These are phyloP conservation scores for Drosophila neotestacea DNA, from an alignment of 2,888 invertebrate species.

Conservation along the genomic window DNA sequence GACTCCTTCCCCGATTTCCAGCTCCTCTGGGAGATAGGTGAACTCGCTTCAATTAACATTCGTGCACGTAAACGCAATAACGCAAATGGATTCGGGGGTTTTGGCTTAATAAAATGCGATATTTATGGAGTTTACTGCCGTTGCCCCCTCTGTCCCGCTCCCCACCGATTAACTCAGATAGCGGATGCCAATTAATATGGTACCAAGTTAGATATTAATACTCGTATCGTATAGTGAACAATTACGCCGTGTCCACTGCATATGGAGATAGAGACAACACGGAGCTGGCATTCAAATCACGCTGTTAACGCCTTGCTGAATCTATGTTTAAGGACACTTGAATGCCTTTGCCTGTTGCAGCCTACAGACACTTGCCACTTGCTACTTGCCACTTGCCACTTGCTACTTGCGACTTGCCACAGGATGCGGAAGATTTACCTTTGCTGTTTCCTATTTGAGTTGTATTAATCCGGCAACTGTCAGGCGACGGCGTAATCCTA, in stretches of 20 bases:
- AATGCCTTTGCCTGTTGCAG: slow-evolving; percentile 23
- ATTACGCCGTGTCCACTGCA: slow-evolving; percentile 48
- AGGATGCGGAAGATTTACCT: slow-evolving; percentile 43
- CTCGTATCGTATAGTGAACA: slow-evolving; percentile 56
- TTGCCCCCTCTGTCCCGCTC: neutral
- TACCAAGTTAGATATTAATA: slow-evolving; percentile 65
- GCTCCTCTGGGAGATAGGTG: slow-evolving; percentile 26
- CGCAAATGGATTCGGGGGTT: slow-evolving; percentile 75
- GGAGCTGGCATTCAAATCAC: slow-evolving; percentile 41
- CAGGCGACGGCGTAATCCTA: slow-evolving; percentile 70
- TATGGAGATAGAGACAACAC: slow-evolving; percentile 19
- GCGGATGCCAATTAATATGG: slow-evolving; percentile 69
- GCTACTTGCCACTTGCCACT: neutral
- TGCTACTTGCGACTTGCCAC: slow-evolving; percentile 6
- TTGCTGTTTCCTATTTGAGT: slow-evolving; percentile 39
- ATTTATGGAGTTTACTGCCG: slow-evolving; percentile 74
- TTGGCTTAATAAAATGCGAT: slow-evolving; percentile 76
- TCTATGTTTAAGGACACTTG: slow-evolving; percentile 31
- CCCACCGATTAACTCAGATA: slow-evolving; percentile 18
- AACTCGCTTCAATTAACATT: slow-evolving; percentile 76
- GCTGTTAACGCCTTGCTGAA: slow-evolving; percentile 12
- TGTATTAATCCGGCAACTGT: slow-evolving; percentile 64
- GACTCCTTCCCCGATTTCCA: no score
- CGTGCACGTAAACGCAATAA: slow-evolving; percentile 79
- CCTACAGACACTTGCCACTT: neutral